phyloP scores from a whole-genome alignment of 2,797 vertebrate genomes.

The Toxotes lorentzi region DNA sequence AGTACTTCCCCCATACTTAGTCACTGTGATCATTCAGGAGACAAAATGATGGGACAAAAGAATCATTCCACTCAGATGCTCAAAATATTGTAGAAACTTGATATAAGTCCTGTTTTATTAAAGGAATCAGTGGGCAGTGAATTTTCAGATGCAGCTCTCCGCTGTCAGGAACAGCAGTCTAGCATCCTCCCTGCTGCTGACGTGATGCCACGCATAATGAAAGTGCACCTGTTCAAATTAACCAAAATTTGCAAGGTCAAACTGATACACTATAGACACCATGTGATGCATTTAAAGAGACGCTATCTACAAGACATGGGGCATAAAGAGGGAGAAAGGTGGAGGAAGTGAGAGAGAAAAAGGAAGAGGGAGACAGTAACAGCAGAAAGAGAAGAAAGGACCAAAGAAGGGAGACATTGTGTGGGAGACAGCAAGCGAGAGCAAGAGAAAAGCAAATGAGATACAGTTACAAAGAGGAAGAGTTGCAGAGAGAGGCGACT shows the following conservation, averaged over 20 bases:
- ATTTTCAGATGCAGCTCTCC: conserved; percentile 14
- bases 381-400: neutral
- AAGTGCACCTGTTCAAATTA: conserved; percentile 37
- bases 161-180: neutral
- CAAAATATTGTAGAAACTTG: neutral
- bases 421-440: conserved; percentile 17
- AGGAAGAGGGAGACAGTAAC: neutral
- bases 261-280: neutral
- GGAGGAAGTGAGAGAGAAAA: neutral
- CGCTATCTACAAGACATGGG: neutral
- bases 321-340: neutral
- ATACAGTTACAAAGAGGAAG: conserved; percentile 8
- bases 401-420: neutral
- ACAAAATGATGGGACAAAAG: conserved; percentile 12
- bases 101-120: conserved; percentile 2
- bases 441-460: conserved; percentile 1
- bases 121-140: neutral
- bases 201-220: neutral
- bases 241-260: conserved; percentile 38
- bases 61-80: neutral
- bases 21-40: conserved; percentile 1
- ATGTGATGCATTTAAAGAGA: conserved; percentile 14
- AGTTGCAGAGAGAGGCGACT: conserved; percentile 24
- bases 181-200: conserved; percentile 7
- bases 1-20: neutral